These are phyloP conservation scores for Scaptomyza caliginosa DNA, from an alignment of 2,888 invertebrate species.

Conservation along the genomic window DNA sequence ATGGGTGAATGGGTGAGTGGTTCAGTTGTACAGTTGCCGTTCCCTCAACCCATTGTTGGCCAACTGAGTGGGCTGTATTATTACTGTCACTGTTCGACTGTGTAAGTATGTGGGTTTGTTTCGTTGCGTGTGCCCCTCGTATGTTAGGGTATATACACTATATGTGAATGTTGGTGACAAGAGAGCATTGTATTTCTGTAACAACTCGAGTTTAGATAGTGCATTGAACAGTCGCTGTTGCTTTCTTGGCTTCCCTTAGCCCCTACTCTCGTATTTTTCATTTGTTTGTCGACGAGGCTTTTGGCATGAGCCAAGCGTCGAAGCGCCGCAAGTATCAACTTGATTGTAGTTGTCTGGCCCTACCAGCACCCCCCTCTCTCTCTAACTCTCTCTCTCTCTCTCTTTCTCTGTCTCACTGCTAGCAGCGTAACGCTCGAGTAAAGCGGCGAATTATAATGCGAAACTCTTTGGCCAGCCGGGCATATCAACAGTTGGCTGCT, in stretches of 20 bases:
- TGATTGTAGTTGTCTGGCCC: constrained; percentile 11
- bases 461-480: constrained; percentile 75
- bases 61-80: constrained; percentile 36
- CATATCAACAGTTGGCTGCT: constrained; percentile 78
- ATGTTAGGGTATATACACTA: not conserved
- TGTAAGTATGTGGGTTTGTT: constrained; percentile 11
- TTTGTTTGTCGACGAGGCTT: constrained; percentile 26
- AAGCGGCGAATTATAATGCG: constrained; percentile 75
- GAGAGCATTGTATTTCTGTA: not conserved
- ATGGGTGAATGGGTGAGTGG: constrained; percentile 71
- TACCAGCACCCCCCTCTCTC: not conserved
- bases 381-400: not conserved
- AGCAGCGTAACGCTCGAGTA: constrained; percentile 70
- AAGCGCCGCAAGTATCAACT: constrained; percentile 68
- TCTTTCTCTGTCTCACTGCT: not conserved
- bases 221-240: constrained; percentile 13
- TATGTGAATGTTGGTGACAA: not conserved
- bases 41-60: constrained; percentile 3
- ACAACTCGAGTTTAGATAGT: constrained; percentile 6
- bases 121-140: not conserved
- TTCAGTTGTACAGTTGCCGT: constrained; percentile 23
- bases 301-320: constrained; percentile 70
- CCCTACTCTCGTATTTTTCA: constrained; percentile 3
- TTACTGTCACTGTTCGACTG: constrained; percentile 18
- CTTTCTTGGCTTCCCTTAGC: not conserved